phyloP scores from a whole-genome alignment of 2,888 invertebrate species.

The Nomada fucata region DNA sequence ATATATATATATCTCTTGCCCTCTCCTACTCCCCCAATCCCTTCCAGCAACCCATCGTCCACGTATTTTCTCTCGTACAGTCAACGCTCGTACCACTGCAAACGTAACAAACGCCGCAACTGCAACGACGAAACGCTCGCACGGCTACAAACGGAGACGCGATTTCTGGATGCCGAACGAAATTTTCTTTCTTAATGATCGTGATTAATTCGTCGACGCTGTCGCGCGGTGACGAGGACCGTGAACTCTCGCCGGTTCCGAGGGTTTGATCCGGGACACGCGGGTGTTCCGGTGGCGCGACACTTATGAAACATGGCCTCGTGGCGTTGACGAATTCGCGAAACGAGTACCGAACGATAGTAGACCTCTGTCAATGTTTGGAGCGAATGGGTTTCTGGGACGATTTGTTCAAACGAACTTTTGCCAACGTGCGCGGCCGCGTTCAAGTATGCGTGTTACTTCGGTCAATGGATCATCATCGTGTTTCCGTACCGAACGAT shows the following conservation, averaged over 20 bases:
- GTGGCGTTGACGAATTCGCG: conserved; percentile 19
- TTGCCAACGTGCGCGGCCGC: too few relatives aligned
- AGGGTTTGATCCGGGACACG: conserved; percentile 11
- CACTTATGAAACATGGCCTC: conserved; percentile 7
- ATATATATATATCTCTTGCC: background rate
- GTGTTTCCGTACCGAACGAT: background rate
- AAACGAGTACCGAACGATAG: background rate
- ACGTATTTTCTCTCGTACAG: conserved; percentile 33
- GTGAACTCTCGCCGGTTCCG: conserved; percentile 2
- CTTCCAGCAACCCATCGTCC: background rate
- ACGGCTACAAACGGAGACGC: background rate
- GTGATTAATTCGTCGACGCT: conserved; percentile 45
- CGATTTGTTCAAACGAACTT: too few relatives aligned
- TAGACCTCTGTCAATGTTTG: background rate
- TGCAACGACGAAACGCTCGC: conserved; percentile 25
- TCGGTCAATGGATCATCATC: too few relatives aligned
- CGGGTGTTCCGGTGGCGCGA: background rate
- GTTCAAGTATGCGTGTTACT: too few relatives aligned
- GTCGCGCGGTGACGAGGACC: background rate
- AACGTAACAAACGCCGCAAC: conserved; percentile 59
- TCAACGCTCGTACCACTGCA: conserved; percentile 36
- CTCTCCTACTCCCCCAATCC: background rate
- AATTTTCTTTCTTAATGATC: conserved; percentile 48
- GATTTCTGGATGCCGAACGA: conserved; percentile 37
- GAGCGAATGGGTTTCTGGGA: background rate